Evolutionary conservation across 2,113 vertebrate species (phyloP).

Genomic region (Galbula dea): DNA sequence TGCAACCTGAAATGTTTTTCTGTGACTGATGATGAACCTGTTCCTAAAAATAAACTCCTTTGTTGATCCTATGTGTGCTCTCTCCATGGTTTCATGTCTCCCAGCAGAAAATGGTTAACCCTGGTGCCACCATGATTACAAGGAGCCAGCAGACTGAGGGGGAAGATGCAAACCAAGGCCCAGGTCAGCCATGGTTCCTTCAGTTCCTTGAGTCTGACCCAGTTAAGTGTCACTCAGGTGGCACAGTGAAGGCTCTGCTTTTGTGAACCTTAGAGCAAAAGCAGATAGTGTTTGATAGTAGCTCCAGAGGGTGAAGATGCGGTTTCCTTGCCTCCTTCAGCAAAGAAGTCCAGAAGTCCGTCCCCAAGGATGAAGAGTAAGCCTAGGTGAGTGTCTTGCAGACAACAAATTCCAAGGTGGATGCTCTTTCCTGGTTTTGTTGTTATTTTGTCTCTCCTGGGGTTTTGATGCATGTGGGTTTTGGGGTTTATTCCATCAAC

Average conservation of each 20-base stretch:
- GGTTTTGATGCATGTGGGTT: background rate
- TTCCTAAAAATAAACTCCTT: background rate
- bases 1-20: background rate
- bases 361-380: background rate
- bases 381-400: constrained; percentile 32
- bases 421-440: fast-evolving
- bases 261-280: background rate
- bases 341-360: background rate
- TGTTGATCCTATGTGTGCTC: background rate
- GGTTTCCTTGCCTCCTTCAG: constrained; percentile 8
- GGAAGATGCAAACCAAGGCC: background rate
- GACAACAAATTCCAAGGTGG: background rate
- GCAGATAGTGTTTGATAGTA: background rate
- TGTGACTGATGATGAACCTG: background rate
- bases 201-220: background rate
- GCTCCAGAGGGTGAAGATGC: background rate
- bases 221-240: background rate
- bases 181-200: constrained; percentile 53
- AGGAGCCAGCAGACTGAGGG: background rate
- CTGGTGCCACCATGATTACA: background rate
- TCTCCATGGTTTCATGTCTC: background rate
- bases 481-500: background rate
- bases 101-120: background rate
- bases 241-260: background rate
- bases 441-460: background rate